Evolutionary conservation across 2,113 vertebrate genomes (phyloP).

Genomic region (Leptocoma aspasia): DNA sequence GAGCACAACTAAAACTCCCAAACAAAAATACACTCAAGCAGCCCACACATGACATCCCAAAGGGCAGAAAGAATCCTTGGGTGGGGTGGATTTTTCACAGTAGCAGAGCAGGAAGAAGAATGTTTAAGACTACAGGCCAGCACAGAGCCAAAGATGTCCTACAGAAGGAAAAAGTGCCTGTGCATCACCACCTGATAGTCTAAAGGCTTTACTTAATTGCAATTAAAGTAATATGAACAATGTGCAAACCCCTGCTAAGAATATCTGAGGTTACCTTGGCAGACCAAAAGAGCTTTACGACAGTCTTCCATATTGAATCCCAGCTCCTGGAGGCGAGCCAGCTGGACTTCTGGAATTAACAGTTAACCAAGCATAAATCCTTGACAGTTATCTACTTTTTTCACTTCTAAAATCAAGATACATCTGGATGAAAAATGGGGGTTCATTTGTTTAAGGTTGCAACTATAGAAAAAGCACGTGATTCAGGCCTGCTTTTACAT

Average conservation of each 20-base stretch:
- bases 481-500: not conserved
- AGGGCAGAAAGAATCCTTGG: not conserved
- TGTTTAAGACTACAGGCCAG: not conserved
- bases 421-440: not conserved
- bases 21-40: not conserved
- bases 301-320: constrained; percentile 91
- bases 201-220: not conserved
- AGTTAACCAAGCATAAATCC: not conserved
- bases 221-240: not conserved
- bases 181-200: not conserved
- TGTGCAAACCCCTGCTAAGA: not conserved
- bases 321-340: constrained; percentile 86
- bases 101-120: not conserved
- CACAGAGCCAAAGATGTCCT: not conserved
- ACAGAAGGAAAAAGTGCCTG: not conserved
- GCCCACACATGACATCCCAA: not conserved
- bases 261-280: constrained; percentile 79
- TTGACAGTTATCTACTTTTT: not conserved
- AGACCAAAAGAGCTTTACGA: constrained; percentile 80
- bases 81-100: not conserved
- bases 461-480: not conserved
- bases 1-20: not conserved
- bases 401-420: not conserved
- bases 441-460: not conserved
- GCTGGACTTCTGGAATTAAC: constrained; percentile 78